A percentile compares a stretch with the other conserved stretches of the same genome.
phyloP scores from a whole-genome alignment of 2,797 vertebrate species.

The Morelia viridis region DNA sequence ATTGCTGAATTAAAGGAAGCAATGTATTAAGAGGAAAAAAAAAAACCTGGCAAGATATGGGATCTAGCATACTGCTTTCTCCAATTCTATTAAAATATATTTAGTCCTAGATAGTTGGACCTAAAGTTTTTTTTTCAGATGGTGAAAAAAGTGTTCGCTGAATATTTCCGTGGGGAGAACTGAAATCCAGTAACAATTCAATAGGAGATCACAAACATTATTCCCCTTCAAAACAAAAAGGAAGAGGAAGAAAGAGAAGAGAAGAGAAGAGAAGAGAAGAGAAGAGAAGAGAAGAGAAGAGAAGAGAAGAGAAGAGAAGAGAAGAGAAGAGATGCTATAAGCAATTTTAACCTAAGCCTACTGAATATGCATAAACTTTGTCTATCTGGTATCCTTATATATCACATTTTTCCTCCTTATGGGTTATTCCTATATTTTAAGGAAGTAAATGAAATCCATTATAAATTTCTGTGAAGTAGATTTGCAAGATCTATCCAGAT shows the following conservation, averaged over 20 bases:
- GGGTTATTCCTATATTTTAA: background rate
- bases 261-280: background rate
- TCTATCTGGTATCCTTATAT: rapidly evolving
- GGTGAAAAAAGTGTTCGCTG: background rate
- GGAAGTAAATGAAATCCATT: background rate
- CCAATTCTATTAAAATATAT: background rate
- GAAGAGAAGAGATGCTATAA: background rate
- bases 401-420: background rate
- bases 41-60: background rate
- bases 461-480: background rate
- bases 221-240: background rate
- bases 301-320: background rate
- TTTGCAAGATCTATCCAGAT: background rate
- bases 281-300: background rate
- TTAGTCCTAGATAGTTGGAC: too few species aligned
- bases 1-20: background rate
- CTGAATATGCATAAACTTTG: rapidly evolving
- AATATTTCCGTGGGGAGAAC: background rate
- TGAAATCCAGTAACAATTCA: background rate
- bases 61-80: background rate
- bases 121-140: background rate
- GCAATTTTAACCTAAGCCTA: background rate
- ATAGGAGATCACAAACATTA: background rate
- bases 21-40: background rate
- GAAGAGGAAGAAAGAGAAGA: too few species aligned